Evolutionary conservation across 2,113 vertebrate genomes (phyloP).

Genomic region (Ascaphus truei): DNA sequence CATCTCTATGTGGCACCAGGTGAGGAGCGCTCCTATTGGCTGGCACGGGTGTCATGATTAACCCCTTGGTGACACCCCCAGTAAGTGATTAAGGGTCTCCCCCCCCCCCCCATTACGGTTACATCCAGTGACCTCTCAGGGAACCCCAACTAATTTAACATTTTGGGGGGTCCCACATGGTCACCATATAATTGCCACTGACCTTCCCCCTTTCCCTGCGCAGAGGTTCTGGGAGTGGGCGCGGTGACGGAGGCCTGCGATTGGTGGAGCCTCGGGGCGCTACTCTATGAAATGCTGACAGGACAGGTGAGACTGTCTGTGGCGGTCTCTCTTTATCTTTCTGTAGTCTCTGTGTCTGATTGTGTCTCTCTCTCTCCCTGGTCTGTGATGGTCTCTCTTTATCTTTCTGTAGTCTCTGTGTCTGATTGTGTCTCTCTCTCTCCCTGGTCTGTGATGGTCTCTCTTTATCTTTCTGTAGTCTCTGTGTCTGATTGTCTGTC

Average conservation of each 20-base stretch:
- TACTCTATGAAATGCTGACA: conserved; percentile 88
- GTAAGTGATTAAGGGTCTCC: too few species aligned
- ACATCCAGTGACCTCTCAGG: too few species aligned
- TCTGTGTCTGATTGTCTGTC: too few species aligned
- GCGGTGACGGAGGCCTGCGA: conserved; percentile 87
- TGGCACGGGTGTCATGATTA: too few species aligned
- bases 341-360: neutral
- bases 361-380: neutral
- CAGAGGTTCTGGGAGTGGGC: conserved; percentile 86
- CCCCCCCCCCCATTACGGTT: too few species aligned
- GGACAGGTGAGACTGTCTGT: conserved; percentile 73
- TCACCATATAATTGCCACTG: neutral
- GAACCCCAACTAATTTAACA: too few species aligned
- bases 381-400: neutral
- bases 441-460: too few species aligned
- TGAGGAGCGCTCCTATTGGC: conserved; percentile 48
- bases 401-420: neutral
- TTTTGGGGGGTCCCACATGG: too few species aligned
- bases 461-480: too few species aligned
- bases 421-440: too few species aligned
- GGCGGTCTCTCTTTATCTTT: neutral
- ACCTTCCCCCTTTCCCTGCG: conserved; percentile 2
- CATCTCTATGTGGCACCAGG: conserved; percentile 93
- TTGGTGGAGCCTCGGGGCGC: conserved; percentile 93
- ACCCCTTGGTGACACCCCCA: too few species aligned